Percentiles rank a stretch among this genome's conserved stretches.
Conservation (phyloP, 2,888 invertebrate species). For the Scaptomyza flava region DNA sequence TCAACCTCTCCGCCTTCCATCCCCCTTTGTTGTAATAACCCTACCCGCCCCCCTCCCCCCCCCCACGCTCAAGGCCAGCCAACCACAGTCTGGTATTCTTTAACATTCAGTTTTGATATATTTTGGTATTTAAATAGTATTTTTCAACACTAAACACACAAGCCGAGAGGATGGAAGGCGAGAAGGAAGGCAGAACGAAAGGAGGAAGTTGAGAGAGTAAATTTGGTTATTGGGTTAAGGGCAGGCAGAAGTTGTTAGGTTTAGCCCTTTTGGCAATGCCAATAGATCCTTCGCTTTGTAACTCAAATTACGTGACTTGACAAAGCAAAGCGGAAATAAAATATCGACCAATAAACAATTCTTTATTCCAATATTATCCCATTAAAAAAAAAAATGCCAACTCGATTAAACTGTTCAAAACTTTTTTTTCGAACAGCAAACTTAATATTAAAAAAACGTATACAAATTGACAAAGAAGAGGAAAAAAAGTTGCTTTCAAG, state of each 20-base stretch:
- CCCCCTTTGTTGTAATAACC: neutral
- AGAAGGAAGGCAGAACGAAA: no score
- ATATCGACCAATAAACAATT: no score
- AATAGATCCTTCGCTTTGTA: neutral
- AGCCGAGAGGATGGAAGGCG: no score
- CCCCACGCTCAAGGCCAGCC: neutral
- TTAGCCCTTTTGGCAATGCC: neutral
- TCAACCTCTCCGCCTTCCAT: neutral
- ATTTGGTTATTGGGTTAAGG: neutral
- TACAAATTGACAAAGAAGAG: neutral
- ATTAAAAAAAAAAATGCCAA: neutral
- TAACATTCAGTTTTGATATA: conserved; percentile 11
- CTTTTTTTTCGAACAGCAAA: neutral
- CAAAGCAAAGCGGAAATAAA: neutral
- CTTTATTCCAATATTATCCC: no score
- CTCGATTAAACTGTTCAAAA: neutral
- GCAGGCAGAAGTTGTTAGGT: neutral
- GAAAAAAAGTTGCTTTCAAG: neutral
- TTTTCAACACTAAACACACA: conserved; percentile 1
- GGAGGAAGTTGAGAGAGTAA: neutral
- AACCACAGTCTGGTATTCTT: conserved; percentile 10
- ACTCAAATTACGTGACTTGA: neutral
- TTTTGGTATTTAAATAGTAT: conserved; percentile 43
- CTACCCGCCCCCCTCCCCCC: neutral
- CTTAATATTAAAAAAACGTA: no score